Evolutionary conservation across 2,113 vertebrate species (phyloP), one percentile per base, ranked within the genome.

Genomic region (Mirza zaza): DNA sequence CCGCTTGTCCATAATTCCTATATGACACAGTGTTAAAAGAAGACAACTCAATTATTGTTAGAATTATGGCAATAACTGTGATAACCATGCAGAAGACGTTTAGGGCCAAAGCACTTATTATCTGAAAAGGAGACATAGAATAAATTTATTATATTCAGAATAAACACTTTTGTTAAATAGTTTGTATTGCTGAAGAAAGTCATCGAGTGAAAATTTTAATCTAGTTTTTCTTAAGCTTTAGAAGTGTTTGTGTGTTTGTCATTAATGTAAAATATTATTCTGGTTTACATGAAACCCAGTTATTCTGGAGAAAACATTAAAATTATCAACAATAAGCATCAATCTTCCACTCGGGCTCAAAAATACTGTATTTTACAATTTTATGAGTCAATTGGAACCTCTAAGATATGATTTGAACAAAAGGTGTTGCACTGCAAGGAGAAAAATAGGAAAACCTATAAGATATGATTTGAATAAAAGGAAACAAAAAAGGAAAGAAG

Each of bases 1-100:
- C 97, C 9, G 96, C 97, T 97, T 98, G 96, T 76, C 95, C 95
- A 57, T 84, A 98, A 95, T 97, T 98, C 36, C 80, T 97, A 11
- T 97, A 98, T 55, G 96, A 98, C 34, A 95, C 73, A 91, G 93
- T 17, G 0, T 27, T 9, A 91, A 97, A 98, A 1, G 6, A 0
- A 55, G 68, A 67, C 90, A 98, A 20, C 42, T 97, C 95, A 4
- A 61, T 2, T 29, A 75, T 0, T 70, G 75, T 96, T 29, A 97
- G 76, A 88, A 6, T 0, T 25, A 65, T 1, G 70, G 91, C 79
- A 61, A n/a, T 1, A 36, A 90, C 0, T 27, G 79, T 0, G 55
- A 34, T 0, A 17, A 96, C 8, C 2, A 96, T 32, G 32, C 86
- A 85, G 48, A 93, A 3, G n/a, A 97, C 48, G 87, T 87, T 94